These are phyloP conservation scores for Crypturellus tataupa DNA, from an alignment of 2,797 vertebrate genomes.

Conservation along the genomic window DNA sequence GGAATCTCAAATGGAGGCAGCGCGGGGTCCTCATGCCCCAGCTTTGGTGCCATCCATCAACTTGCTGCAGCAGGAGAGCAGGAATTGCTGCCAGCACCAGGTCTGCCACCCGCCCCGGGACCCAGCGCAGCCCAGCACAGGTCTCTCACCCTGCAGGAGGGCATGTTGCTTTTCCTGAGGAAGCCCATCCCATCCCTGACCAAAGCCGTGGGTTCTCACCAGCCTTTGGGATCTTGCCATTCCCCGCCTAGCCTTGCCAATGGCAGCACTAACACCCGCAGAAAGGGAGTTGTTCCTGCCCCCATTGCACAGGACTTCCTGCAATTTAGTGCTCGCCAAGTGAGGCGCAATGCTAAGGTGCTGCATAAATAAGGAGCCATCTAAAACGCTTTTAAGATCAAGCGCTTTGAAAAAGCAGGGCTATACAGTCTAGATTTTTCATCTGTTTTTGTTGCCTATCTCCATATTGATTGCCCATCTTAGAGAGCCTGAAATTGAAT, in stretches of 20 bases:
- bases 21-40: not conserved
- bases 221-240: not conserved
- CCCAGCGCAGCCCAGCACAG: no score
- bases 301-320: not conserved
- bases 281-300: not conserved
- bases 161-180: not conserved
- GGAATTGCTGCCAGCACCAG: not conserved
- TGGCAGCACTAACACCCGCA: not conserved
- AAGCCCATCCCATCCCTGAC: not conserved
- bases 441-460: not conserved
- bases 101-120: not conserved
- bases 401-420: not conserved
- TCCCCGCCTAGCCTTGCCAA: not conserved
- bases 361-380: not conserved
- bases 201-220: not conserved
- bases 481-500: not conserved
- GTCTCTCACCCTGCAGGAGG: no score
- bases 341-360: not conserved
- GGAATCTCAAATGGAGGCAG: not conserved
- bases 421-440: not conserved
- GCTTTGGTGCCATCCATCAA: not conserved
- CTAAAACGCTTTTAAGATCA: not conserved
- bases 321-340: slow-evolving; percentile 25
- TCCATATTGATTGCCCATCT: not conserved
- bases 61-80: rapidly evolving